These are phyloP conservation scores for Recurvirostra avosetta DNA, from an alignment of 2,113 vertebrate genomes.

Conservation along the genomic window DNA sequence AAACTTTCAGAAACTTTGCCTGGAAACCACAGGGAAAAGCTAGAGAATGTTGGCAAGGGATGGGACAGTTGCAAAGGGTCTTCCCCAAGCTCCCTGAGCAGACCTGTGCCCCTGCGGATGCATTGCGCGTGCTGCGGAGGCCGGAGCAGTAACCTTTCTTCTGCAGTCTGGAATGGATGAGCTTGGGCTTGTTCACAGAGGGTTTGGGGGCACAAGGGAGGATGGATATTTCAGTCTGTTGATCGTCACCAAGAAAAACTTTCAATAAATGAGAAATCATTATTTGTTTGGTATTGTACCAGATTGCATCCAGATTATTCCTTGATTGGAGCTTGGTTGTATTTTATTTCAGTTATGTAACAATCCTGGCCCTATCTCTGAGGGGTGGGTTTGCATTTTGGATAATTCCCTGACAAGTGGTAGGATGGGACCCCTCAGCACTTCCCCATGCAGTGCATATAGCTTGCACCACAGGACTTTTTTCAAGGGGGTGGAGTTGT, in stretches of 20 bases:
- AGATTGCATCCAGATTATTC: neutral
- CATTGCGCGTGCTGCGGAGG: fast-evolving
- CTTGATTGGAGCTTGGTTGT: neutral
- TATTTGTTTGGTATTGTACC: neutral
- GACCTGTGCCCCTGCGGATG: neutral
- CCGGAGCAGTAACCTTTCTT: neutral
- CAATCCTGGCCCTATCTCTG: neutral
- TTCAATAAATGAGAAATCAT: neutral
- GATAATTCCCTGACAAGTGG: neutral
- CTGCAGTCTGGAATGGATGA: neutral
- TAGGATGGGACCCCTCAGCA: neutral
- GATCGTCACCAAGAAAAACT: neutral
- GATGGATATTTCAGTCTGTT: neutral
- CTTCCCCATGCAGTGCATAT: neutral
- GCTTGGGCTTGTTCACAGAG: neutral
- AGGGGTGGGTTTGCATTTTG: neutral
- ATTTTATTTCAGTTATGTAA: neutral
- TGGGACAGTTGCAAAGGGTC: neutral
- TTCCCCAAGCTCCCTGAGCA: neutral
- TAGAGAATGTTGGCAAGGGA: neutral
- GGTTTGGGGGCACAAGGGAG: neutral
- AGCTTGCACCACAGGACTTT: neutral
- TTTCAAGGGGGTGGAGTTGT: neutral
- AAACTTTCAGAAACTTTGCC: neutral
- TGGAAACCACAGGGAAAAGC: neutral